Conservation (phyloP, 2,113 vertebrate genomes). For the Scalopus aquaticus region DNA sequence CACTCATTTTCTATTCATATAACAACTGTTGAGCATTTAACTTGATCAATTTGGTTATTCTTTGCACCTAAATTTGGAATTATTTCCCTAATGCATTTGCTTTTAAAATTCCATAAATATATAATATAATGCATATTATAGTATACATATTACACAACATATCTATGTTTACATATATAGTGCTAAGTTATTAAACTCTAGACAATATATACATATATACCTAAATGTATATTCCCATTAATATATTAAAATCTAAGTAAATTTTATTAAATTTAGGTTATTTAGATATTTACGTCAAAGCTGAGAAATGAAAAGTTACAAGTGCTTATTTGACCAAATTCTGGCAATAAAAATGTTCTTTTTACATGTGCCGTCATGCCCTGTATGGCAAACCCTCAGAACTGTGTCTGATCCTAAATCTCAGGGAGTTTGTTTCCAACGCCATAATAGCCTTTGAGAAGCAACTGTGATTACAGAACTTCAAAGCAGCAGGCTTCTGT, state of each 20-base stretch:
- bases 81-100: background rate
- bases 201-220: background rate
- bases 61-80: background rate
- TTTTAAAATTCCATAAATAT: background rate
- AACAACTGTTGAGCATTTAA: background rate
- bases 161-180: no score
- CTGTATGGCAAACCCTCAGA: constrained; percentile 23
- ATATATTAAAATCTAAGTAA: background rate
- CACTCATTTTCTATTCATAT: background rate
- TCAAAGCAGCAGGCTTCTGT: constrained; percentile 82
- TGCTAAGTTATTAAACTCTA: background rate
- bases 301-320: background rate
- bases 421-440: constrained; percentile 73
- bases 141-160: no score
- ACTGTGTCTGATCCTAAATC: constrained; percentile 51
- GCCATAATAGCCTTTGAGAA: constrained; percentile 76
- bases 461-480: constrained; percentile 72
- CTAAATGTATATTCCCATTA: background rate
- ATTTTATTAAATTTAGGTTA: background rate
- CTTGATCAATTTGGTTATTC: background rate
- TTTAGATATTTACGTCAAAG: constrained; percentile 44
- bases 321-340: constrained; percentile 63
- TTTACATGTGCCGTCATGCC: constrained; percentile 13
- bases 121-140: no score
- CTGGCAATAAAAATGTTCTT: background rate